Conservation (phyloP, 2,113 vertebrate species). For the Helogale parvula region DNA sequence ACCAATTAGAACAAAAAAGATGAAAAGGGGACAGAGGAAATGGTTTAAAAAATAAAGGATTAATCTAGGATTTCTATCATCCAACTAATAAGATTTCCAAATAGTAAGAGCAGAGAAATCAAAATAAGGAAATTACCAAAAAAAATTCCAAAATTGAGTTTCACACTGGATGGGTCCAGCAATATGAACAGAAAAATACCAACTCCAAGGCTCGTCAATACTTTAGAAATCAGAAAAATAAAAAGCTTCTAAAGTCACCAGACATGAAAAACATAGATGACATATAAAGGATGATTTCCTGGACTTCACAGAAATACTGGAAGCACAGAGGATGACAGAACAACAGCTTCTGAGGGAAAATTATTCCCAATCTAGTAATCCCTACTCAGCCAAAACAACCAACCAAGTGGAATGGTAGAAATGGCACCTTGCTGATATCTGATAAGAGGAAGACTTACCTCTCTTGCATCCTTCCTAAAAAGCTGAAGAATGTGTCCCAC, state of each 20-base stretch:
- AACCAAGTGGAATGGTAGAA: fast-evolving
- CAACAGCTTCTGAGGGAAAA: not conserved
- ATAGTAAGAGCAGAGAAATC: not conserved
- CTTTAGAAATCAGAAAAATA: constrained; percentile 12
- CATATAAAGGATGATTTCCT: not conserved
- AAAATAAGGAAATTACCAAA: not conserved
- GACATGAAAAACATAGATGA: not conserved
- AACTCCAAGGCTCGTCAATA: not conserved
- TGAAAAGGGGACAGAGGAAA: not conserved
- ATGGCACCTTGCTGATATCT: not conserved
- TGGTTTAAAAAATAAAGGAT: not conserved
- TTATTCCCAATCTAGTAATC: not conserved
- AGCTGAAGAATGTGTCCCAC: not conserved
- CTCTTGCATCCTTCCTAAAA: not conserved
- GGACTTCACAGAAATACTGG: not conserved
- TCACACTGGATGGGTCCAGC: not conserved
- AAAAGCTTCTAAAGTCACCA: not conserved
- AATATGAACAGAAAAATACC: not conserved
- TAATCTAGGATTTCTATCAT: not conserved
- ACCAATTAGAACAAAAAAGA: not conserved
- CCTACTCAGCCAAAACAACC: not conserved
- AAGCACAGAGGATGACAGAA: not conserved
- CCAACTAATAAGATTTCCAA: not conserved
- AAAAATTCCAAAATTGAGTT: not conserved
- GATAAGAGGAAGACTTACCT: not conserved